phyloP scores from a whole-genome alignment of 2,888 invertebrate species.

The Glaucopsyche alexis region DNA sequence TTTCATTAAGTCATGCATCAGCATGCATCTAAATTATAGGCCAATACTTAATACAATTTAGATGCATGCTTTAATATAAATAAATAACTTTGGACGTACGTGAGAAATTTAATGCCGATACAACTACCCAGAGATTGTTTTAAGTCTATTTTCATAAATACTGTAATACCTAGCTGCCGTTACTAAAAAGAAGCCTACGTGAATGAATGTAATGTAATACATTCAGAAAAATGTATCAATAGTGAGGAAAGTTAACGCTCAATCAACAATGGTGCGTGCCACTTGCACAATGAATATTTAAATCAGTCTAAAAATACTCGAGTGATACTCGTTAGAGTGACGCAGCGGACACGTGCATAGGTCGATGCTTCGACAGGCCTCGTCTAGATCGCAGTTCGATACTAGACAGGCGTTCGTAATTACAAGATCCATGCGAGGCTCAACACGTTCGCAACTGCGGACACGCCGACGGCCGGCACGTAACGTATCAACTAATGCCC shows the following conservation, averaged over 20 bases:
- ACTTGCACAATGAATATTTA: conserved; percentile 22
- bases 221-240: conserved; percentile 17
- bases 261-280: conserved; percentile 5
- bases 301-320: conserved; percentile 21
- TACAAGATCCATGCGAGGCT: conserved; percentile 67
- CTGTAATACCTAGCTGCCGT: background rate
- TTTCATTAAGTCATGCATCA: background rate
- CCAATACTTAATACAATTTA: background rate
- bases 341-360: conserved; percentile 26
- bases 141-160: background rate
- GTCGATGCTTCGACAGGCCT: conserved; percentile 33
- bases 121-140: no score
- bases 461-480: conserved; percentile 48
- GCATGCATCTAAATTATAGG: no score
- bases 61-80: background rate
- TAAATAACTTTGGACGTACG: background rate
- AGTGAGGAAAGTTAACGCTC: conserved; percentile 13
- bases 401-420: conserved; percentile 61
- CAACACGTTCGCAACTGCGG: conserved; percentile 48
- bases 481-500: conserved; percentile 24
- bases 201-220: conserved; percentile 7
- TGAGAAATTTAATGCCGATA: no score
- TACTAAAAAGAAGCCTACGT: background rate
- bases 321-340: conserved; percentile 17
- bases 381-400: conserved; percentile 48